phyloP scores from a whole-genome alignment of 2,888 invertebrate species.

The Trisateles emortualis region DNA sequence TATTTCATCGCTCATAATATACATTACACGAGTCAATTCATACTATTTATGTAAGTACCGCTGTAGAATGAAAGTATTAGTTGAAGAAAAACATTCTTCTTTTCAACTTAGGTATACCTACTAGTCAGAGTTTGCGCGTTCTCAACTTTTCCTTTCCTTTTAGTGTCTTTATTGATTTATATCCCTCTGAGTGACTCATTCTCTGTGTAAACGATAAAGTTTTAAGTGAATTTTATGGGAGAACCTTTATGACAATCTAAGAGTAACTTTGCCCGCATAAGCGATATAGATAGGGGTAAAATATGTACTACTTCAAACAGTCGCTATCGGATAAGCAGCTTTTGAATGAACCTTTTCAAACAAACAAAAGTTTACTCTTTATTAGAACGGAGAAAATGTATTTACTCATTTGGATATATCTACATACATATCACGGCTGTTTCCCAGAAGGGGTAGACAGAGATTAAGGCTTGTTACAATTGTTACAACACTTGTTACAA shows the following conservation, averaged over 20 bases:
- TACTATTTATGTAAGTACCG: background rate
- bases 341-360: background rate
- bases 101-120: conserved; percentile 30
- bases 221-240: conserved; percentile 9
- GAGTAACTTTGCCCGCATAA: background rate
- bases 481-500: too few species aligned
- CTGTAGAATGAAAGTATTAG: conserved; percentile 8
- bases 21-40: background rate
- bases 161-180: conserved; percentile 29
- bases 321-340: background rate
- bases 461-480: too few species aligned
- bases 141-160: conserved; percentile 29
- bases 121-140: conserved; percentile 31
- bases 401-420: background rate
- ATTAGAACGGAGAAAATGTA: background rate
- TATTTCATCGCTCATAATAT: background rate
- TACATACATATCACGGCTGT: too few species aligned
- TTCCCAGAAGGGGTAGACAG: too few species aligned
- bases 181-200: conserved; percentile 18
- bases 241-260: background rate
- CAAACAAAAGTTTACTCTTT: conserved; percentile 1
- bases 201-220: conserved; percentile 14
- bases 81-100: conserved; percentile 28
- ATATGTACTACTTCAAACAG: background rate
- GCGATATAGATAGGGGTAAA: background rate